Conservation (phyloP, 2,888 invertebrate genomes). For the Tenthredo notha region DNA sequence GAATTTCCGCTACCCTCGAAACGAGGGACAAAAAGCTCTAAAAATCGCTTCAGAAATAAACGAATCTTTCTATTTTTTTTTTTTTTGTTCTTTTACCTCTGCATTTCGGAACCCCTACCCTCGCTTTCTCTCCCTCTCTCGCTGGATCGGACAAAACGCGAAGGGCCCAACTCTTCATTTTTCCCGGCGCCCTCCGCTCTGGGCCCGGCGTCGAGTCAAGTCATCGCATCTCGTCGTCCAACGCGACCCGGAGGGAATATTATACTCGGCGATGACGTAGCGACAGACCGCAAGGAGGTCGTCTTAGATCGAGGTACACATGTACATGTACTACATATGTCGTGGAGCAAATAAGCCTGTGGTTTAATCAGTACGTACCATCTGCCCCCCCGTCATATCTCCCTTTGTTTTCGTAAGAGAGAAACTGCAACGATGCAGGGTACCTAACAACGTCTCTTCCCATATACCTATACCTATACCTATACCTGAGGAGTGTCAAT, state of each 20-base stretch:
- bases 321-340: not conserved
- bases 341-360: not conserved
- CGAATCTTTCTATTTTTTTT: not conserved
- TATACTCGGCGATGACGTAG: constrained; percentile 77
- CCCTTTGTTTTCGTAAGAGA: constrained; percentile 29
- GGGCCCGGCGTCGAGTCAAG: constrained; percentile 62
- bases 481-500: not conserved
- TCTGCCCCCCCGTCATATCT: constrained; percentile 24
- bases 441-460: not conserved
- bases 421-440: not conserved
- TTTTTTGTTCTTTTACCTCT: not conserved
- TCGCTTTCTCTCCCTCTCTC: too few relatives aligned
- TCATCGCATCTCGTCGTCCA: constrained; percentile 51
- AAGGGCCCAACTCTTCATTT: not conserved
- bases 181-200: too few relatives aligned
- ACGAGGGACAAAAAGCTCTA: not conserved
- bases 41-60: constrained; percentile 4
- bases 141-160: not conserved
- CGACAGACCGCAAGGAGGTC: constrained; percentile 53
- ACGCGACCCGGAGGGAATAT: constrained; percentile 56
- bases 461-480: not conserved
- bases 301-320: constrained; percentile 41
- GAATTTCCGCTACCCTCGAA: not conserved
- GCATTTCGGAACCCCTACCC: not conserved
- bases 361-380: constrained; percentile 52